Evolutionary conservation across 2,113 vertebrate species (phyloP).

Genomic region (Notiomystis cincta): DNA sequence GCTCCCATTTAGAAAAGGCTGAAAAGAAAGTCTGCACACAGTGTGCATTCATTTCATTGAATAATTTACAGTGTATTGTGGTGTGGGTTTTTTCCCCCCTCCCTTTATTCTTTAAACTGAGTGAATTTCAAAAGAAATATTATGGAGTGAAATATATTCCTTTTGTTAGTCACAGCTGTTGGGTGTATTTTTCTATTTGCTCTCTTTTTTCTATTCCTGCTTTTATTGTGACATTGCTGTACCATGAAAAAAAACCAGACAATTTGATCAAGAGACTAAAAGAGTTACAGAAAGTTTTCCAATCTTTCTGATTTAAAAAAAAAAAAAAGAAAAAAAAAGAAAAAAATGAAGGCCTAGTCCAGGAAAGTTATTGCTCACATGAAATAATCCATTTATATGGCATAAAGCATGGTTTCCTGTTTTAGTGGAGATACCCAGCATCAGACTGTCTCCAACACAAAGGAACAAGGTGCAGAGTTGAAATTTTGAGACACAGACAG

Average conservation of each 20-base stretch:
- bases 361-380: background rate
- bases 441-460: background rate
- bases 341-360: background rate
- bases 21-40: background rate
- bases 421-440: constrained; percentile 9
- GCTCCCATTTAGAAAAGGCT: background rate
- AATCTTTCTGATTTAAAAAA: background rate
- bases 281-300: background rate
- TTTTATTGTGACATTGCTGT: background rate
- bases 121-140: background rate
- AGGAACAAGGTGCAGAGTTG: background rate
- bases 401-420: background rate
- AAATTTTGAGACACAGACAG: background rate
- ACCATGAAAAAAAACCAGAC: background rate
- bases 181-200: background rate
- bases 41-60: background rate
- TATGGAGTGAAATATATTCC: background rate
- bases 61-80: background rate
- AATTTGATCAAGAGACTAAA: constrained; percentile 41
- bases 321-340: background rate
- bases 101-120: background rate
- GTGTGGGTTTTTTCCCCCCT: rapidly evolving
- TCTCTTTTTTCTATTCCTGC: background rate
- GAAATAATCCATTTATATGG: background rate
- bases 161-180: background rate